phyloP scores from a whole-genome alignment of 2,888 invertebrate genomes.

The Cyrtodaria siliqua region DNA sequence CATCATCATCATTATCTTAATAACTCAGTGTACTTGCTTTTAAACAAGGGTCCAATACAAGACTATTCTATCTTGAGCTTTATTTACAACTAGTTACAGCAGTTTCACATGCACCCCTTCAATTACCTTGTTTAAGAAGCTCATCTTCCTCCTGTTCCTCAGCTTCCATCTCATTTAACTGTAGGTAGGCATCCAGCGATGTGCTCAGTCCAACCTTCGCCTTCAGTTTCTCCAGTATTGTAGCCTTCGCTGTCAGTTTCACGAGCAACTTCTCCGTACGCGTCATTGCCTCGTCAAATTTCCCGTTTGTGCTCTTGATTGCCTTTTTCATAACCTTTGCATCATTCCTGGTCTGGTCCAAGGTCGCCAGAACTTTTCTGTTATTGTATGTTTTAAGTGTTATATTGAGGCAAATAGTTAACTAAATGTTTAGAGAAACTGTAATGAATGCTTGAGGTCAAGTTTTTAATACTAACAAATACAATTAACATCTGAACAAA shows the following conservation, averaged over 20 bases:
- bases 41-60: no score
- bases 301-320: conserved; percentile 80
- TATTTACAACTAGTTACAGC: no score
- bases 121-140: conserved; percentile 82
- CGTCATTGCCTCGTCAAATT: conserved; percentile 81
- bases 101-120: no score
- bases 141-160: conserved; percentile 84
- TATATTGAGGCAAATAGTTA: no score
- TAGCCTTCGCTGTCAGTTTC: conserved; percentile 82
- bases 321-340: conserved; percentile 84
- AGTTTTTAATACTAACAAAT: no score
- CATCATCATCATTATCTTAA: no score
- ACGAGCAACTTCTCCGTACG: conserved; percentile 79
- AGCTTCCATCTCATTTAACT: conserved; percentile 82
- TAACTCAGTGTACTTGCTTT: no score
- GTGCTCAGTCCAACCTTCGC: conserved; percentile 82
- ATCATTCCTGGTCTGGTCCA: conserved; percentile 84
- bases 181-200: conserved; percentile 84
- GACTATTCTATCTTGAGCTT: no score
- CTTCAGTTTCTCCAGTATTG: conserved; percentile 82
- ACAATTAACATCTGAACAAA: no score
- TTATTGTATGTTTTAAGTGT: no score
- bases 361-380: conserved; percentile 84
- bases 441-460: no score
- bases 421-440: no score